Conservation (phyloP, 2,797 vertebrate species). For the Caiman crocodilus region DNA sequence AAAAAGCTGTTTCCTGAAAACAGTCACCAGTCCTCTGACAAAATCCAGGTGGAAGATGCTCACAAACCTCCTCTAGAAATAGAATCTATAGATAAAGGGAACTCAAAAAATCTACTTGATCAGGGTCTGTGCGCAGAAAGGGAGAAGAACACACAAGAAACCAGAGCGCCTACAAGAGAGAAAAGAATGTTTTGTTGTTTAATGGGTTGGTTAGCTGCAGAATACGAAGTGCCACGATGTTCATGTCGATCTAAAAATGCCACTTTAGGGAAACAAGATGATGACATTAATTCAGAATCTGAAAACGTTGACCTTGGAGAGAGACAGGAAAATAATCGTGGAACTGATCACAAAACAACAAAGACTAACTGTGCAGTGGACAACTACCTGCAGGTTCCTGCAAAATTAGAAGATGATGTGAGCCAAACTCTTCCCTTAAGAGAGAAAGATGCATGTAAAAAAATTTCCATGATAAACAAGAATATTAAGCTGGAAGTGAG, state of each 20-base stretch:
- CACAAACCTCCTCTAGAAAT: not conserved
- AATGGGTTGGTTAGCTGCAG: not conserved
- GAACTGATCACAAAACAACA: not conserved
- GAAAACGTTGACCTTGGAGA: slow-evolving; percentile 1
- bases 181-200: slow-evolving; percentile 51
- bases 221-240: slow-evolving; percentile 21
- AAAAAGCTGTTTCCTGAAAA: slow-evolving; percentile 72
- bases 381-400: not conserved
- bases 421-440: not conserved
- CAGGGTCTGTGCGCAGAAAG: not conserved
- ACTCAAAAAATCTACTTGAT: not conserved
- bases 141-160: fast-evolving
- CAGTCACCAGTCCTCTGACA: not conserved
- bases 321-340: not conserved
- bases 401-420: not conserved
- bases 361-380: not conserved
- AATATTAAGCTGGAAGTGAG: not conserved
- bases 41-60: not conserved
- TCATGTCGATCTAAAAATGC: not conserved
- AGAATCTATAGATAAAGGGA: not conserved
- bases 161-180: not conserved
- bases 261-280: slow-evolving; percentile 3
- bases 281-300: not conserved
- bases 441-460: not conserved
- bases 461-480: not conserved